These are phyloP conservation scores for Arbacia lixula DNA, from an alignment of 53 echinoderm and acorn worm genomes.

Conservation along the genomic window DNA sequence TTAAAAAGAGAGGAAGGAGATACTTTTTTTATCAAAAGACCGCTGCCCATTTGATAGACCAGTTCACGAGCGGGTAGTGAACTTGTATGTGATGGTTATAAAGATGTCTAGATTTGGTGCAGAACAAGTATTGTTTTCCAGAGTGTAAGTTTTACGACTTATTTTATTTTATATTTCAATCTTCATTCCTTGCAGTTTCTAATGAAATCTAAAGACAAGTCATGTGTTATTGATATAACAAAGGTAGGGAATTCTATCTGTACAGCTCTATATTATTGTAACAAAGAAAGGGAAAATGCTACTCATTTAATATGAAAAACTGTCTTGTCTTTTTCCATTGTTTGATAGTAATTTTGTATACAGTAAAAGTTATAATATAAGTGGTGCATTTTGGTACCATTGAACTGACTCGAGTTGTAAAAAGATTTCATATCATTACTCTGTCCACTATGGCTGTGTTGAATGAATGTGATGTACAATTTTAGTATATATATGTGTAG, in stretches of 20 bases:
- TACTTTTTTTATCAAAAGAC: constrained; percentile 66
- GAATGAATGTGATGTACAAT: constrained; percentile 86
- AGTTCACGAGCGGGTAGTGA: constrained; percentile 10
- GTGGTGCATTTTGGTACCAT: constrained; percentile 53
- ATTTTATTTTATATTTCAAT: constrained; percentile 98
- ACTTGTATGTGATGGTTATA: not conserved
- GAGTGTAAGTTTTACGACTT: constrained; percentile 90
- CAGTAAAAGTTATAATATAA: constrained; percentile 52
- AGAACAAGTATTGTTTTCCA: constrained; percentile 61
- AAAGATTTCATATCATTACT: constrained; percentile 22
- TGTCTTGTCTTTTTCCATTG: constrained; percentile 56
- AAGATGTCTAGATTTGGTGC: constrained; percentile 43
- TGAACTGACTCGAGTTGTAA: constrained; percentile 44
- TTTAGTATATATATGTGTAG: constrained; percentile 87
- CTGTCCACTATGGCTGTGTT: constrained; percentile 42
- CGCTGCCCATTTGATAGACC: constrained; percentile 42
- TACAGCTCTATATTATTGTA: constrained; percentile 64
- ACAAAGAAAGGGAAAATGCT: constrained; percentile 38
- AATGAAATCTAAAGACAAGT: constrained; percentile 68
- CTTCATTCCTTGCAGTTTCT: constrained; percentile 92
- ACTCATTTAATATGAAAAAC: constrained; percentile 36
- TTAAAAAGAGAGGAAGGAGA: constrained; percentile 31
- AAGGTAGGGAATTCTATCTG: constrained; percentile 56
- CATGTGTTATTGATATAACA: constrained; percentile 46
- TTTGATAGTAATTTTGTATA: constrained; percentile 59